Base-by-base conservation (phyloP, 2,113 vertebrate genomes). In the Otus sunia region DNA sequence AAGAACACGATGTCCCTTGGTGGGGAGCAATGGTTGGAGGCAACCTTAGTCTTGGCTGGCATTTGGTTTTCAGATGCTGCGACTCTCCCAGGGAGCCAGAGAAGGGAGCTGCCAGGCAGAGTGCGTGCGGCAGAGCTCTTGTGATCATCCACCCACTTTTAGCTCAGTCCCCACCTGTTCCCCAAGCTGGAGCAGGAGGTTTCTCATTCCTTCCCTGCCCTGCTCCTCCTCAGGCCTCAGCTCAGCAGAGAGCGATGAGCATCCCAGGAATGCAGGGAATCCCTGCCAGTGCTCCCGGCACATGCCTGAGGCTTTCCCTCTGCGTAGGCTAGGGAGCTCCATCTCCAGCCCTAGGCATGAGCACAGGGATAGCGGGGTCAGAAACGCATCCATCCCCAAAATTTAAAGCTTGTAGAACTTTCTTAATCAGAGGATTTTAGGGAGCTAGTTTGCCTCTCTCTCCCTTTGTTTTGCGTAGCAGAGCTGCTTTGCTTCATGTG, bases 271-370 rank as follows among this genome's bases (percentile, higher is more conserved):
- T 49, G 94, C 80, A 49, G 96, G 95, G 76, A 96, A 96, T 96
- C 76, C 96, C 82, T 11, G 3, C 15, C 6, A 1, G 39, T 5
- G 0, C 20, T 64, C 67, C 43, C 2, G 9, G 74, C 79, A 52
- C 82, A 25, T 34, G 96, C 86, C 89, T 84, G 69, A 94, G 88
- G 92, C 92, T 95, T 96, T 81, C 94, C 96, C 95, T 81, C 39
- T 68, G 2, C 2, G 5, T 74, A 21, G 23, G 30, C 66, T 58
- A 73, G 29, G 58, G 39, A 87, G 73, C 41, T 93, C 64, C 8
- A 1, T 52, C 47, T 91, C 80, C 62, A 75, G 86, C 74, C 43
- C 39, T 6, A 8, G 69, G 41, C 64, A 45, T 13, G 41, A 87
- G 68, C 37, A 10, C 59, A 32, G 60, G 21, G 52, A 18, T 27